A percentile compares a stretch with the other conserved stretches of the same genome.
These are phyloP conservation scores for Olivierus martensii DNA, from an alignment of 1,140 invertebrate species.

Conservation along the genomic window DNA sequence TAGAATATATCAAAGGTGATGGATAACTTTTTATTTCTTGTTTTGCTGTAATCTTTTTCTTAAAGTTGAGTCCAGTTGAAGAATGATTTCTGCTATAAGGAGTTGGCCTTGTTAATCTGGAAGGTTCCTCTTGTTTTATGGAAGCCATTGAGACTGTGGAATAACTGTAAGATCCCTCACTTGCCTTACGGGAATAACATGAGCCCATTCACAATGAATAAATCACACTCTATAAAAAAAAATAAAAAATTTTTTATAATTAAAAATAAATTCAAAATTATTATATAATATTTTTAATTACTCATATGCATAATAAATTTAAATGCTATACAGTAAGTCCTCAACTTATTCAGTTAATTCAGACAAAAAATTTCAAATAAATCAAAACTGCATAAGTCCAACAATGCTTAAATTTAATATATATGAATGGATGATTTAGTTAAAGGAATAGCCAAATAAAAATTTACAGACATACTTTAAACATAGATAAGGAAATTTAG, in stretches of 20 bases:
- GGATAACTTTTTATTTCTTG: slow-evolving; percentile 1
- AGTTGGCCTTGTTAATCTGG: slow-evolving; percentile 9
- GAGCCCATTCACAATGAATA: slow-evolving; percentile 13
- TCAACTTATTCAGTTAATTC: no score
- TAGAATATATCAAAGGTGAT: neutral
- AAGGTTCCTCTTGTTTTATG: slow-evolving; percentile 9
- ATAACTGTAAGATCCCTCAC: slow-evolving; percentile 9
- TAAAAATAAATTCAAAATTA: neutral
- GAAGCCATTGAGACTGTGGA: slow-evolving; percentile 12
- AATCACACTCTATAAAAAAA: slow-evolving; percentile 1
- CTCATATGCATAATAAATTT: no score
- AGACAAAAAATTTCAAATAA: no score
- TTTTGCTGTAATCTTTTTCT: neutral
- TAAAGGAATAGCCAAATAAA: no score
- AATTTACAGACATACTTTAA: no score
- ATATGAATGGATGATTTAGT: no score
- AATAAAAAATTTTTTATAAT: neutral
- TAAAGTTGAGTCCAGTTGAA: slow-evolving; percentile 2
- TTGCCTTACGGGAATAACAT: slow-evolving; percentile 16
- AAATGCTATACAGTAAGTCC: no score
- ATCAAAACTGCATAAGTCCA: no score
- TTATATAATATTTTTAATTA: no score
- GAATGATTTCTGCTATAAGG: slow-evolving; percentile 7
- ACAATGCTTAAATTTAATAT: no score
- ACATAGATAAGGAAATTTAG: no score